A percentile compares a stretch with the other conserved stretches of the same genome.
Conservation (phyloP, 2,113 vertebrate genomes). For the Malurus melanocephalus region DNA sequence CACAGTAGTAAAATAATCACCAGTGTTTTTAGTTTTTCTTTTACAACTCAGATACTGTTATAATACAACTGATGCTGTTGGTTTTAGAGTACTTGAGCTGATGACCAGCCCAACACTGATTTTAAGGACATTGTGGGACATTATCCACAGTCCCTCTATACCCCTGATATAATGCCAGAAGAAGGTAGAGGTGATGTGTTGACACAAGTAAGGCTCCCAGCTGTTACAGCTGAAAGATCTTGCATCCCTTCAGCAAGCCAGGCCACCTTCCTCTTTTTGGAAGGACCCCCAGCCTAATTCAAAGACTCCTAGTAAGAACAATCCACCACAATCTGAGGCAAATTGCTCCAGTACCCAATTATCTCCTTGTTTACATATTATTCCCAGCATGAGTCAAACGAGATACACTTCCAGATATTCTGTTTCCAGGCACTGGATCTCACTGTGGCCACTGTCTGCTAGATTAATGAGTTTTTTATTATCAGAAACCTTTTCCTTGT, state of each 20-base stretch:
- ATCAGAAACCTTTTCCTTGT: slow-evolving; percentile 31
- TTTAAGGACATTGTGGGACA: neutral
- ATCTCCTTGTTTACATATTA: neutral
- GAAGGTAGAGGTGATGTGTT: neutral
- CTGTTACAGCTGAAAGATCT: neutral
- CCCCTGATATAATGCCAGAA: neutral
- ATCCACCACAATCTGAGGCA: neutral
- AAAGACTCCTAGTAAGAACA: neutral
- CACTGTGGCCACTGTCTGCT: neutral
- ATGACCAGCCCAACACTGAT: neutral
- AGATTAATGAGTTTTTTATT: slow-evolving; percentile 23
- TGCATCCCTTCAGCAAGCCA: neutral
- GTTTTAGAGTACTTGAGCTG: too few species aligned
- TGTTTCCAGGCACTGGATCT: neutral
- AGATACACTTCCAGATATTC: neutral
- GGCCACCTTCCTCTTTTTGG: neutral
- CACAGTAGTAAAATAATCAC: too few species aligned
- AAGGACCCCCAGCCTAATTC: neutral
- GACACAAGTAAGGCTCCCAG: neutral
- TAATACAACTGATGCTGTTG: too few species aligned
- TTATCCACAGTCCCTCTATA: neutral
- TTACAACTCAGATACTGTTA: too few species aligned
- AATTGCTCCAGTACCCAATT: neutral
- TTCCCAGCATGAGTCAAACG: neutral
- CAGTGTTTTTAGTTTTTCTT: too few species aligned